Conservation (phyloP, 2,797 vertebrate genomes). For the Onychomys leucogaster region DNA sequence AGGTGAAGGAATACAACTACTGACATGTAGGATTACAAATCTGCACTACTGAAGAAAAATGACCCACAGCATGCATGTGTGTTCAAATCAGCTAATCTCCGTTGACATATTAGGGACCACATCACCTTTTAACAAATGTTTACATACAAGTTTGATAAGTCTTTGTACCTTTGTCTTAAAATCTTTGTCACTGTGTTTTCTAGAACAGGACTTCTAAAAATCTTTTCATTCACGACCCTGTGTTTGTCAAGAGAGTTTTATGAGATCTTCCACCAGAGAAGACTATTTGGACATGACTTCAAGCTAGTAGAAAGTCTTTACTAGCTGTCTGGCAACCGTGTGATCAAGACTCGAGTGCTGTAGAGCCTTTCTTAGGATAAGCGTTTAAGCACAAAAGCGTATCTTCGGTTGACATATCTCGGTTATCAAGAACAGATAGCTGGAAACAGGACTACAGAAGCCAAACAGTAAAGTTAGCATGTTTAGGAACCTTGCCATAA, state of each 20-base stretch:
- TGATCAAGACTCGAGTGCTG: not conserved
- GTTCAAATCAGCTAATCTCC: not conserved
- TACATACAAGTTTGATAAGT: not conserved
- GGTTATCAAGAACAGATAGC: not conserved
- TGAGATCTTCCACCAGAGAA: not conserved
- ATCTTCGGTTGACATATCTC: not conserved
- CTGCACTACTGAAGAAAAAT: not conserved
- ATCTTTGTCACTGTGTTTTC: not conserved
- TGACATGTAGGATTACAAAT: not conserved
- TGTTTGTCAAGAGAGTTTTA: not conserved
- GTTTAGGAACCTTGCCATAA: not conserved
- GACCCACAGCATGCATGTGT: not conserved
- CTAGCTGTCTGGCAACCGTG: not conserved
- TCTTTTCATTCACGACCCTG: not conserved
- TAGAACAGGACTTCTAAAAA: not conserved
- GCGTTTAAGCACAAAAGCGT: not conserved
- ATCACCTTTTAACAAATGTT: not conserved
- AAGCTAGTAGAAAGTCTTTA: not conserved
- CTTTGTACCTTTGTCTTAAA: not conserved
- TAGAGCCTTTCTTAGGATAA: not conserved
- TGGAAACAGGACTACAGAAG: not conserved
- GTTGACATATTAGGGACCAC: not conserved
- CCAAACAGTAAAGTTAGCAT: not conserved
- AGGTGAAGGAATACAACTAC: no score
- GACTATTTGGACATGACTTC: not conserved